These are phyloP conservation scores for Drosophila peninsularis DNA, from an alignment of 2,888 invertebrate genomes.

Conservation along the genomic window DNA sequence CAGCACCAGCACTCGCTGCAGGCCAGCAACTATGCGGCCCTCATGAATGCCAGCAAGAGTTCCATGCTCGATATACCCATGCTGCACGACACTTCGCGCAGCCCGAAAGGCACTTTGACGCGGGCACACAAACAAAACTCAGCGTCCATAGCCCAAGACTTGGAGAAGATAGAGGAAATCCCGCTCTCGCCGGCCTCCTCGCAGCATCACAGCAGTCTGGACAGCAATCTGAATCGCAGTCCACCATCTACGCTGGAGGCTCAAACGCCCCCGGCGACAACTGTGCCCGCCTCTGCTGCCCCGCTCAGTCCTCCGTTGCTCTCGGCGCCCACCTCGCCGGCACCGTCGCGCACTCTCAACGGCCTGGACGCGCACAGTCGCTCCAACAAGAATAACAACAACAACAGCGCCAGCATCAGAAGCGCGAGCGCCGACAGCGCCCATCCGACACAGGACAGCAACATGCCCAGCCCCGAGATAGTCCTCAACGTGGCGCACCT, in stretches of 20 bases:
- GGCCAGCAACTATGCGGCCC: slow-evolving; percentile 60
- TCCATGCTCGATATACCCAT: slow-evolving; percentile 82
- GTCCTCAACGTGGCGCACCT: slow-evolving; percentile 81
- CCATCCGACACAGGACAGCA: slow-evolving; percentile 25
- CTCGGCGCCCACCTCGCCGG: slow-evolving; percentile 80
- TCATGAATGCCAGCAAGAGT: slow-evolving; percentile 67
- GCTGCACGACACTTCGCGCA: slow-evolving; percentile 83
- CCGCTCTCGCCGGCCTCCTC: slow-evolving; percentile 86
- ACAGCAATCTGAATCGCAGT: slow-evolving; percentile 84
- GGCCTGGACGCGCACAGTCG: slow-evolving; percentile 57
- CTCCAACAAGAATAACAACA: slow-evolving; percentile 29
- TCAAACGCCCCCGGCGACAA: slow-evolving; percentile 65
- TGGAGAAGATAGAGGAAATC: slow-evolving; percentile 89
- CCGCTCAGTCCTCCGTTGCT: slow-evolving; percentile 61
- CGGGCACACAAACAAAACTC: slow-evolving; percentile 88
- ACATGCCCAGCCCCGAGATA: slow-evolving; percentile 72
- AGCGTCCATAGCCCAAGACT: slow-evolving; percentile 88
- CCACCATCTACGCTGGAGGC: slow-evolving; percentile 82
- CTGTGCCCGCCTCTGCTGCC: slow-evolving; percentile 15
- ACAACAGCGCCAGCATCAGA: slow-evolving; percentile 25
- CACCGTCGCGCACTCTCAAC: slow-evolving; percentile 77
- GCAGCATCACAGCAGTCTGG: slow-evolving; percentile 84
- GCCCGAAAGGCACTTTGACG: slow-evolving; percentile 79
- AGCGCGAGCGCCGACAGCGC: slow-evolving; percentile 30
- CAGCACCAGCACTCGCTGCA: slow-evolving; percentile 76